phyloP scores from a whole-genome alignment of 1,140 invertebrate genomes.

The Psilanteris sp. region DNA sequence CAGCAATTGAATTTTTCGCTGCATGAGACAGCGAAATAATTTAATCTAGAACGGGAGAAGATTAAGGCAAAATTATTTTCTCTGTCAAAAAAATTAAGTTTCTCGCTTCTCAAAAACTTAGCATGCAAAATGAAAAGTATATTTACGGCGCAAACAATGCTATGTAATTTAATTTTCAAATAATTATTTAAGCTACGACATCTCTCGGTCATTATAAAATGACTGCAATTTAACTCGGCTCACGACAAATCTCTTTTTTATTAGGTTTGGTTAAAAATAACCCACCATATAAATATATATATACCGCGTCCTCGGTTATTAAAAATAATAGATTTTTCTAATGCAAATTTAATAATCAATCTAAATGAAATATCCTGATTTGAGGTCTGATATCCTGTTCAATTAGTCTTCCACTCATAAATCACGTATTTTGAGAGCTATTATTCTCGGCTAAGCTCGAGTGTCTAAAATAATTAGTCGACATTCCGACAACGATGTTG shows the following conservation, averaged over 20 bases:
- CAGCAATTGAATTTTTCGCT: constrained; percentile 60
- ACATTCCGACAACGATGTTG: constrained; percentile 46
- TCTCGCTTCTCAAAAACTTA: constrained; percentile 27
- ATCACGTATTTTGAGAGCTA: constrained; percentile 56
- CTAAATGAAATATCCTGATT: constrained; percentile 39
- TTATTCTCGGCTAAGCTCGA: constrained; percentile 57
- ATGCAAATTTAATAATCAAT: constrained; percentile 32
- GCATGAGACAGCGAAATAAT: constrained; percentile 58
- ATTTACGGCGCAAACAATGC: constrained; percentile 38
- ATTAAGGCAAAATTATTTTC: constrained; percentile 52
- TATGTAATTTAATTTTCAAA: constrained; percentile 39
- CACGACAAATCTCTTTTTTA: no score
- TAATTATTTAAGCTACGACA: constrained; percentile 8
- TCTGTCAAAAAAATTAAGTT: constrained; percentile 45
- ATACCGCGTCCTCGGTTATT: no score
- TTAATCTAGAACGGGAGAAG: constrained; percentile 41
- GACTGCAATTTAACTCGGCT: no score
- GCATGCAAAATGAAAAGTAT: constrained; percentile 32
- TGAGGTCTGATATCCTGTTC: constrained; percentile 30
- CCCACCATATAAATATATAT: no score
- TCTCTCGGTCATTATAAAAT: not conserved
- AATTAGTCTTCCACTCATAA: constrained; percentile 48
- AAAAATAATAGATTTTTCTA: no score
- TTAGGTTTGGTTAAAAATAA: no score
- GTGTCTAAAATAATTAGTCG: constrained; percentile 65